Base-by-base conservation (phyloP, 2,113 vertebrate species). In the Conger conger region DNA sequence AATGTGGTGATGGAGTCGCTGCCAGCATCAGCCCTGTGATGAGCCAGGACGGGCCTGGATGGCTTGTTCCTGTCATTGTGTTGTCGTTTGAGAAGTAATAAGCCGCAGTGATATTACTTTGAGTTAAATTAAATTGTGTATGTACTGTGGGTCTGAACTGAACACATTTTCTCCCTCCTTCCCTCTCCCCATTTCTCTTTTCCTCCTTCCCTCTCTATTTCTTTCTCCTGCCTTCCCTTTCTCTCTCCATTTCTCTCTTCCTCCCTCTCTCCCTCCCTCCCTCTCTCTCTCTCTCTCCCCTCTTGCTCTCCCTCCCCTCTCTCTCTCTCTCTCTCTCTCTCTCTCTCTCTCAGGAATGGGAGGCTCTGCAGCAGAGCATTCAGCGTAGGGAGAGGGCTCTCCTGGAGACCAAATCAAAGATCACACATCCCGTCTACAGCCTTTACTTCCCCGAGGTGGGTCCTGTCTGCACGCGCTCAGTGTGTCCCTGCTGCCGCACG, bases 311-410 rank as follows among this genome's bases (percentile, higher is more conserved):
- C 11, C 6, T 50, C 45, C 11, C 1, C 45, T 17, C 0, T 81
- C 2, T 50, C 23, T 11, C 77, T 15, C 36, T 13, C 37, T 40
- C 27, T 17, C 15, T 13, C 17, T 87, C 84, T 92, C 91, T 30
- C 88, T 38, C 91, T 89, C 36, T 57, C 42, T 9, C 20, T 80
- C 91, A 99, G 98, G 98, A 99, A 86, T 99, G 98, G 98, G 97
- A 99, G 94, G 98, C 97, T 82, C 88, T 99, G 88, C 98, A 99
- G 85, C 98, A 99, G 87, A 99, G 98, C 91, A 99, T 99, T 94
- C 98, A 99, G 91, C 93, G 98, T 86, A 96, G 98, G 87, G 98
- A 99, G 86, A 91, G 97, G 76, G 98, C 98, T 17, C 95, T 99
- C 77, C 92, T 99, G 86, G 98, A 99, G 95, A 99, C 98, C 4